phyloP scores from a whole-genome alignment of 1,140 invertebrate species.

The Camponotus floridanus region DNA sequence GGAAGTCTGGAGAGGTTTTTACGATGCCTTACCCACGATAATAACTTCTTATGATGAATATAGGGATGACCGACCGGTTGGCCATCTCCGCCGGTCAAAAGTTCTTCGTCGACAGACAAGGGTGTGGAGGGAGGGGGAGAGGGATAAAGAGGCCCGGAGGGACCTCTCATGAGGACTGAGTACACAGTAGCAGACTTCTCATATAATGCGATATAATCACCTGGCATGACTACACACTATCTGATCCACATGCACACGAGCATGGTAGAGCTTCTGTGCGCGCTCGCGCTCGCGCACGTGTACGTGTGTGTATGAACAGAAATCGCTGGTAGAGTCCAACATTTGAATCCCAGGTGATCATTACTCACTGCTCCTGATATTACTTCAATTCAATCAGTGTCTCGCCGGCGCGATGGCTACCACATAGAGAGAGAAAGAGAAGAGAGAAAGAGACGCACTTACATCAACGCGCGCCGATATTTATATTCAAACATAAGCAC shows the following conservation, averaged over 20 bases:
- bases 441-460: slow-evolving; percentile 19
- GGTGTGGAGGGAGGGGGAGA: slow-evolving; percentile 55
- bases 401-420: slow-evolving; percentile 80
- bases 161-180: slow-evolving; percentile 81
- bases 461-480: slow-evolving; percentile 58
- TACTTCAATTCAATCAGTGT: slow-evolving; percentile 87
- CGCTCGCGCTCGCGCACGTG: slow-evolving; percentile 56
- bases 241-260: slow-evolving; percentile 82
- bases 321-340: slow-evolving; percentile 80
- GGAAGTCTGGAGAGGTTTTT: slow-evolving; percentile 52
- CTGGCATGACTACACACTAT: slow-evolving; percentile 86
- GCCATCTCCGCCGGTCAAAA: slow-evolving; percentile 72
- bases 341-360: slow-evolving; percentile 84
- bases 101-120: slow-evolving; percentile 79
- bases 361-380: slow-evolving; percentile 86
- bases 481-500: slow-evolving; percentile 56
- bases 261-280: neutral
- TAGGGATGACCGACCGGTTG: slow-evolving; percentile 51
- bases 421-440: slow-evolving; percentile 11
- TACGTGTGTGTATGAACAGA: slow-evolving; percentile 55
- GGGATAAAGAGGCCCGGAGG: slow-evolving; percentile 70
- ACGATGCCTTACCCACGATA: slow-evolving; percentile 25
- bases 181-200: slow-evolving; percentile 86
- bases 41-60: slow-evolving; percentile 49
- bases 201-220: slow-evolving; percentile 87